Evolutionary conservation across 2,113 vertebrate genomes (phyloP), one percentile per base, ranked within the genome.

Genomic region (Cheilinus undulatus): DNA sequence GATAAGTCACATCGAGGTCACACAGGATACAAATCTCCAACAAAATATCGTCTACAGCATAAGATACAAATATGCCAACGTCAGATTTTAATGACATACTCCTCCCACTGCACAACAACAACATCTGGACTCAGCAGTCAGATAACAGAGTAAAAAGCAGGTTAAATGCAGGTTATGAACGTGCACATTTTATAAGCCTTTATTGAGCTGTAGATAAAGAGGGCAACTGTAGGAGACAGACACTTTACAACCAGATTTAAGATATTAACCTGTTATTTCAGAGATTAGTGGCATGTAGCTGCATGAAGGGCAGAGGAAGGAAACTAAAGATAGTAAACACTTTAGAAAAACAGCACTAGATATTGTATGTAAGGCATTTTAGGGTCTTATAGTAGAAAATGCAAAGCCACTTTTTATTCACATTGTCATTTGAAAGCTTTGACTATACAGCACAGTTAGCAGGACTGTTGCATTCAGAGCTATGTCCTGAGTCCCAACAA

Each of bases 111-210:
- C 14, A 23, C 69, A 74, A 59, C 43, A 72, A 24, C 62, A 53
- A 72, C 83, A 85, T 78, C 79, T 82, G 63, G 67, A 73, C 11
- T 17, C 46, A 32, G 0, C 0, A 14, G 56, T 5, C 17, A 23
- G 52, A 85, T 78, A 61, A 70, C 71, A 82, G 23, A 64, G 54
- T 22, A 8, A 38, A 7, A n/a, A 19, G 36, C 52, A 46, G 59
- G 59, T 30, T 73, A 34, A 73, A 69, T 57, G 30, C 60, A 71
- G 51, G 51, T 53, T 54, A 36, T 40, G 27, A 52, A 1, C 7
- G 32, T 2, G 6, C 45, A n/a, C 7, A 62, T 61, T 54, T 50
- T 58, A 58, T 46, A 15, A 38, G 64, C 27, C 36, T 51, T 15
- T 67, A 27, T 62, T 36, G 8, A 46, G 38, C 28, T 3, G 38